Percentiles rank a stretch among this genome's conserved stretches.
Conservation (phyloP, 37 sponge, comb jelly and placozoan species). For the Chondrilla cf. caribensis region DNA sequence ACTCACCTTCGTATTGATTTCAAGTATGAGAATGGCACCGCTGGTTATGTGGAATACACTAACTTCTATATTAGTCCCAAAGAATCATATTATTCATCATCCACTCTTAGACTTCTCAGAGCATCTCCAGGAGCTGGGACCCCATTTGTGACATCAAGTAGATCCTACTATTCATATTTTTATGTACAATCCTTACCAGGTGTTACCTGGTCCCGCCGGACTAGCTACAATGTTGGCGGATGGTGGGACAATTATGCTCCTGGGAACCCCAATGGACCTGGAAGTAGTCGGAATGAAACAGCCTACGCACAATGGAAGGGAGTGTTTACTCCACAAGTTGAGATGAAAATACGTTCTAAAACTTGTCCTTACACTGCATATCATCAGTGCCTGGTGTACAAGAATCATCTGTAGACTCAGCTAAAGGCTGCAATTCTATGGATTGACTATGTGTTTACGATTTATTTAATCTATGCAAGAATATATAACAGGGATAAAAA, state of each 20-base stretch:
- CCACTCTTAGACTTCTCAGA: background rate
- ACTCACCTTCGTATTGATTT: slow-evolving; percentile 39
- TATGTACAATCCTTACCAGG: background rate
- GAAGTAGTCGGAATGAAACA: background rate
- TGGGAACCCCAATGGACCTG: slow-evolving; percentile 24
- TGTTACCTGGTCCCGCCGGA: background rate
- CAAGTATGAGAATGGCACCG: slow-evolving; percentile 23
- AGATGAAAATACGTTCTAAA: background rate
- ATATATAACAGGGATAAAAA: no score
- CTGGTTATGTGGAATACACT: slow-evolving; percentile 19
- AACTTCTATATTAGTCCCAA: slow-evolving; percentile 11
- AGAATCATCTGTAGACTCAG: no score
- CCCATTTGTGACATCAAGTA: background rate
- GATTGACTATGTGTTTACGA: no score
- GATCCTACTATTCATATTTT: background rate
- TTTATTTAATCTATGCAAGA: no score
- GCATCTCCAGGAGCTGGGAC: background rate
- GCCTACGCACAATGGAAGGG: background rate
- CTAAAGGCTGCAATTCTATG: no score
- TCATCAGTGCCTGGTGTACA: no score
- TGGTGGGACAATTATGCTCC: slow-evolving; percentile 26
- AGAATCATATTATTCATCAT: slow-evolving; percentile 11
- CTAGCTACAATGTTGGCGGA: slow-evolving; percentile 16
- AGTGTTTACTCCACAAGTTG: background rate
- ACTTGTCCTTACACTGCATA: background rate